phyloP scores from a whole-genome alignment of 2,113 vertebrate species.

The Neolamprologus tretocephalus region DNA sequence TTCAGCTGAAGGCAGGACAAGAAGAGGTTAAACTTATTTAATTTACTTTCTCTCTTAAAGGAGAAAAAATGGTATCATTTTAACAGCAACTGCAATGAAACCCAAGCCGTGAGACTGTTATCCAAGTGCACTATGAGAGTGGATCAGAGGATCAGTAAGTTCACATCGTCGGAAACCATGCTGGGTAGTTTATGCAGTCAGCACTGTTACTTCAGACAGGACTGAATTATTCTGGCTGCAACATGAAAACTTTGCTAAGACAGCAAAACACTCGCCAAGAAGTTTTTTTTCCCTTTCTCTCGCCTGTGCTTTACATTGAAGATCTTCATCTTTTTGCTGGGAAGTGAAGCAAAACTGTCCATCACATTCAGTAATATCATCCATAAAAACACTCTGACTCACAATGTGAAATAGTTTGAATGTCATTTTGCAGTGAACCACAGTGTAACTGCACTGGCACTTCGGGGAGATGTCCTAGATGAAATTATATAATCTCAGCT shows the following conservation, averaged over 20 bases:
- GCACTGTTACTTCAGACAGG: background rate
- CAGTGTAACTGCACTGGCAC: background rate
- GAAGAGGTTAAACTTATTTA: background rate
- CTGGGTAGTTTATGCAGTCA: background rate
- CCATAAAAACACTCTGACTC: background rate
- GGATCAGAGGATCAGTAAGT: background rate
- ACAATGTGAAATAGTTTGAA: background rate
- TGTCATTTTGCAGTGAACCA: background rate
- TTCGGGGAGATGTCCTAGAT: background rate
- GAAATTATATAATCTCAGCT: background rate
- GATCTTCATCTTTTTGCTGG: background rate
- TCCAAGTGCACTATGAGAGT: background rate
- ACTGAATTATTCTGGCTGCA: background rate
- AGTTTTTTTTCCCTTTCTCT: background rate
- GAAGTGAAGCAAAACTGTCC: background rate
- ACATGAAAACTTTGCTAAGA: background rate
- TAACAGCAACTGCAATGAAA: constrained; percentile 28
- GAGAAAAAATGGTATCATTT: background rate
- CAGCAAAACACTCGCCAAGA: background rate
- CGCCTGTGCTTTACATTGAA: background rate
- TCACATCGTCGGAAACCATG: background rate
- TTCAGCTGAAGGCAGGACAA: background rate
- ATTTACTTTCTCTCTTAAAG: background rate
- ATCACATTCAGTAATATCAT: background rate
- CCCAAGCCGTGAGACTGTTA: background rate